Percentiles rank a stretch among this genome's conserved stretches.
phyloP scores from a whole-genome alignment of 2,113 vertebrate genomes.

The Poicephalus meyeri region DNA sequence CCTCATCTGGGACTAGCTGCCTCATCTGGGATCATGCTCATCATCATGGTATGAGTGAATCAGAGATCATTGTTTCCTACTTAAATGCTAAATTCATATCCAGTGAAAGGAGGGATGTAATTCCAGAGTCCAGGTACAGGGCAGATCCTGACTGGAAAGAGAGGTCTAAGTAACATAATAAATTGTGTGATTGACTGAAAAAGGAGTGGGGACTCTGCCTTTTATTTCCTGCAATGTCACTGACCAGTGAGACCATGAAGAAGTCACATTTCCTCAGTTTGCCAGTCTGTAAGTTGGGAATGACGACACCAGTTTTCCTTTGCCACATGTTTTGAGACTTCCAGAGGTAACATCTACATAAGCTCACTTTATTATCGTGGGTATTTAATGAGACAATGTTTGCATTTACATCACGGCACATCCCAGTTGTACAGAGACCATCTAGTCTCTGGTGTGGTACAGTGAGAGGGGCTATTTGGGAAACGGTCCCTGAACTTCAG shows the following conservation, averaged over 20 bases:
- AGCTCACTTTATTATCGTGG: rapidly evolving
- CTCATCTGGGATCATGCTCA: not conserved
- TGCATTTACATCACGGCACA: not conserved
- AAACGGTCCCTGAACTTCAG: constrained; percentile 23
- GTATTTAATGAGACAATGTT: rapidly evolving
- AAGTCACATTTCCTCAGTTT: not conserved
- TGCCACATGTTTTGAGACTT: not conserved
- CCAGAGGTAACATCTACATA: not conserved
- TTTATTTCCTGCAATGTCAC: not conserved
- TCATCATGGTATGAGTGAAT: not conserved
- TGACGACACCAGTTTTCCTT: not conserved
- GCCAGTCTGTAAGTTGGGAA: not conserved
- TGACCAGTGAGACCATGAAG: not conserved
- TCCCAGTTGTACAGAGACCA: not conserved
- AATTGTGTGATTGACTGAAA: not conserved
- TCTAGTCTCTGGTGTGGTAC: not conserved
- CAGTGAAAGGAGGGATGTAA: not conserved
- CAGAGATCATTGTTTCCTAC: not conserved
- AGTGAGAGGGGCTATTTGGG: not conserved
- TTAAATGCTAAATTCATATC: not conserved
- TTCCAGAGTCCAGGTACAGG: not conserved
- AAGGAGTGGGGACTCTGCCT: not conserved
- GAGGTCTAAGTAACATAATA: not conserved
- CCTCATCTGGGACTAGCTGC: not conserved
- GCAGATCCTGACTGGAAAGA: not conserved